These are phyloP conservation scores for Erythrolamprus reginae DNA, from an alignment of 2,113 vertebrate genomes.

Conservation along the genomic window DNA sequence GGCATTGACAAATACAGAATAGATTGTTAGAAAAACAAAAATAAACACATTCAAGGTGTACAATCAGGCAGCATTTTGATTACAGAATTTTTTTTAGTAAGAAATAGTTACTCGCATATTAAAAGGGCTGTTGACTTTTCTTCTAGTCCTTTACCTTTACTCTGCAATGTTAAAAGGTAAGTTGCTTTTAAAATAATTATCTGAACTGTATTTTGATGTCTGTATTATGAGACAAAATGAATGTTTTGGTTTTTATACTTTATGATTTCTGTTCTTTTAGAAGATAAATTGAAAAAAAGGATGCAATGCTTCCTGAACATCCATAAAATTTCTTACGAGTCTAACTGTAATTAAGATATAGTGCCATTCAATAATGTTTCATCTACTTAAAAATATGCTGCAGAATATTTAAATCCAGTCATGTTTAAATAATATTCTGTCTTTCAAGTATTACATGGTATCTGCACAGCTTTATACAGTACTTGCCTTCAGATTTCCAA, in stretches of 20 bases:
- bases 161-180: slow-evolving; percentile 1
- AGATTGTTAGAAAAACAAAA: background rate
- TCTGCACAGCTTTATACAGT: background rate
- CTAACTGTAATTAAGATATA: background rate
- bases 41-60: background rate
- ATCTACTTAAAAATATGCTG: background rate
- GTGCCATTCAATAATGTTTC: background rate
- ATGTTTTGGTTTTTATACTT: background rate
- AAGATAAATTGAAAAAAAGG: background rate
- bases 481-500: background rate
- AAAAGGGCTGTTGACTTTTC: background rate
- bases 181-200: background rate
- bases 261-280: background rate
- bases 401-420: background rate
- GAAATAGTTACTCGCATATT: background rate
- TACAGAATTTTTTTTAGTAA: background rate
- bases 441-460: background rate
- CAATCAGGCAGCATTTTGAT: background rate
- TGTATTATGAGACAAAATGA: rapidly evolving
- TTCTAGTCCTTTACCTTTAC: background rate
- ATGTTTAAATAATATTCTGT: background rate
- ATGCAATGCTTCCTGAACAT: background rate
- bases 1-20: background rate
- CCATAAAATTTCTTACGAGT: background rate
- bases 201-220: background rate